These are phyloP conservation scores for Drepana falcataria DNA, from an alignment of 2,888 invertebrate species.

Conservation along the genomic window DNA sequence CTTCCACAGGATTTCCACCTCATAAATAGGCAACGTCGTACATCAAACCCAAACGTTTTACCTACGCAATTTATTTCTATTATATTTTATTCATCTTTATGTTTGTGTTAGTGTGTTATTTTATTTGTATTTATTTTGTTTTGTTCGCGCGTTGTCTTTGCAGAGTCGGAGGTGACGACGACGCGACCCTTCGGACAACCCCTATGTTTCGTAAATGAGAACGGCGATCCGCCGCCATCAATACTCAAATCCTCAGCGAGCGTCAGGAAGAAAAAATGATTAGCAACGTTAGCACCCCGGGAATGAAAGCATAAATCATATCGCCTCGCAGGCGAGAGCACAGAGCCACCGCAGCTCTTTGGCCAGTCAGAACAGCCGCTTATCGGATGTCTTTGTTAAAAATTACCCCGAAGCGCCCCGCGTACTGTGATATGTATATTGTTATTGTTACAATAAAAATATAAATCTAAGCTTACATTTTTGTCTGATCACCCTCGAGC, in stretches of 20 bases:
- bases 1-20: conserved; percentile 48
- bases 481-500: conserved; percentile 55
- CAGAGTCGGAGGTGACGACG: conserved; percentile 78
- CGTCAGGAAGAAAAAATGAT: conserved; percentile 75
- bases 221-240: conserved; percentile 74
- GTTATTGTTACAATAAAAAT: conserved; percentile 77
- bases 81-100: no score
- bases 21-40: conserved; percentile 31
- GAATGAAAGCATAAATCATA: conserved; percentile 43
- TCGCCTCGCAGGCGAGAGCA: conserved; percentile 50
- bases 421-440: conserved; percentile 78
- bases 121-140: conserved; percentile 59
- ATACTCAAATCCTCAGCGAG: conserved; percentile 74
- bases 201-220: conserved; percentile 82
- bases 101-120: conserved; percentile 14
- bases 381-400: conserved; percentile 46
- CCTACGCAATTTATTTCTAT: conserved; percentile 20
- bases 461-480: conserved; percentile 52
- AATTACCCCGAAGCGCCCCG: conserved; percentile 75
- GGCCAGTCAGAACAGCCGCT: conserved; percentile 50
- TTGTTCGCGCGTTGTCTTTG: conserved; percentile 61
- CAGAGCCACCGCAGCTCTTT: conserved; percentile 52
- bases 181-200: conserved; percentile 89
- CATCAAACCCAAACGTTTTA: conserved; percentile 18
- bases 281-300: conserved; percentile 34